Evolutionary conservation across 2,113 vertebrate species (phyloP), one percentile per base, ranked within the genome.

Genomic region (Hoplias malabaricus): DNA sequence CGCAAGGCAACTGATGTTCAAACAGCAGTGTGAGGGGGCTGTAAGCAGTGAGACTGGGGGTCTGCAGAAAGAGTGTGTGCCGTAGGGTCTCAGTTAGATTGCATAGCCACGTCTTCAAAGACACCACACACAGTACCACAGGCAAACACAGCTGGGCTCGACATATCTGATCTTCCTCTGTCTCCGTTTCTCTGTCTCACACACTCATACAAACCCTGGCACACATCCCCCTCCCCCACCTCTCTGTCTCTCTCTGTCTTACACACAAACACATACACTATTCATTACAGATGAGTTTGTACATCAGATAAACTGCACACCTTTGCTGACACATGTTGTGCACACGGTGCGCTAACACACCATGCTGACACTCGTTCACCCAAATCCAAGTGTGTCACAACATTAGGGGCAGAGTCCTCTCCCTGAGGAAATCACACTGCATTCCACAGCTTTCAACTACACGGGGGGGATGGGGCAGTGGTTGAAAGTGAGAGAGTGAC

Each of bases 121-220:
- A 91, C 89, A 90, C 84, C 74, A 63, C 91, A 93, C 93, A 86
- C 92, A n/a, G n/a, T 90, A 93, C 95, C 93, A 92, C 90, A 91
- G 94, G 95, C 95, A 92, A 94, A 90, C 92, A 90, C 93, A 95
- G 94, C 94, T 93, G 93, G 92, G 92, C 92, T 50, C 90, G 88
- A 90, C 89, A 90, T 90, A 93, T 93, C 91, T 94, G 93, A 95
- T 95, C 92, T 92, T 66, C 69, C 11, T 53, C 69, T 72, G 66
- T 38, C 50, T 72, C n/a, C n/a, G n/a, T n/a, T n/a, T n/a, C n/a
- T n/a, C n/a, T n/a, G n/a, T n/a, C 62, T 68, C 77, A 53, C 43
- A 54, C 29, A 48, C 27, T 8, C 34, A 48, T 57, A 62, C 38
- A 21, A 42, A 65, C 27, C 34, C 59, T 27, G 0, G 6, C 16